Evolutionary conservation across 1,140 invertebrate genomes (phyloP).

Genomic region (Lasioglossum baleicum): DNA sequence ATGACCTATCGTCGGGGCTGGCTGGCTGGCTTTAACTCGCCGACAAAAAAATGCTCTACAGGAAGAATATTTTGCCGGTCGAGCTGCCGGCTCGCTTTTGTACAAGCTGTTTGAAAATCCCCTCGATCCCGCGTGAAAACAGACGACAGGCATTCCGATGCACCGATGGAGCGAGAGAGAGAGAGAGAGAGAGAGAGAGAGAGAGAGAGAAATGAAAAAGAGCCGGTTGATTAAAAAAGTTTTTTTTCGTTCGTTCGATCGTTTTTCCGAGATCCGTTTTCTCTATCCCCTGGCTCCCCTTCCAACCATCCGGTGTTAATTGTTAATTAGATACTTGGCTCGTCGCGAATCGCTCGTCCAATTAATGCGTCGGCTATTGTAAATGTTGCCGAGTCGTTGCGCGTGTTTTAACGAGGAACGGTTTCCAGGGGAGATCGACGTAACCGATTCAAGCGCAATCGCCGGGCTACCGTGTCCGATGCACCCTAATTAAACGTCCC

Average conservation of each 20-base stretch:
- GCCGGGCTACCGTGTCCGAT: conserved; percentile 12
- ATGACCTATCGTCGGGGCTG: conserved; percentile 56
- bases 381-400: neutral
- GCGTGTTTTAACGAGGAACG: conserved; percentile 26
- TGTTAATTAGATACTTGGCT: conserved; percentile 20
- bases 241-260: neutral
- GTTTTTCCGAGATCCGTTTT: neutral
- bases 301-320: conserved; percentile 1
- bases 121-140: conserved; percentile 22
- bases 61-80: conserved; percentile 40
- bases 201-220: neutral
- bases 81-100: conserved; percentile 11
- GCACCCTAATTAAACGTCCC: conserved; percentile 37
- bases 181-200: neutral
- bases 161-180: neutral
- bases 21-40: conserved; percentile 4
- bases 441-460: neutral
- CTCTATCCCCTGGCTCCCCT: too few species aligned
- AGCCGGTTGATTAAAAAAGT: conserved; percentile 18
- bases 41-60: conserved; percentile 12
- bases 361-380: conserved; percentile 1
- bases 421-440: conserved; percentile 17
- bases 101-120: conserved; percentile 37
- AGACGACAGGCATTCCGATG: conserved; percentile 8
- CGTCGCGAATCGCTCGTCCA: neutral